Evolutionary conservation across 2,797 vertebrate genomes (phyloP).

Genomic region (Pachyuromys duprasi): DNA sequence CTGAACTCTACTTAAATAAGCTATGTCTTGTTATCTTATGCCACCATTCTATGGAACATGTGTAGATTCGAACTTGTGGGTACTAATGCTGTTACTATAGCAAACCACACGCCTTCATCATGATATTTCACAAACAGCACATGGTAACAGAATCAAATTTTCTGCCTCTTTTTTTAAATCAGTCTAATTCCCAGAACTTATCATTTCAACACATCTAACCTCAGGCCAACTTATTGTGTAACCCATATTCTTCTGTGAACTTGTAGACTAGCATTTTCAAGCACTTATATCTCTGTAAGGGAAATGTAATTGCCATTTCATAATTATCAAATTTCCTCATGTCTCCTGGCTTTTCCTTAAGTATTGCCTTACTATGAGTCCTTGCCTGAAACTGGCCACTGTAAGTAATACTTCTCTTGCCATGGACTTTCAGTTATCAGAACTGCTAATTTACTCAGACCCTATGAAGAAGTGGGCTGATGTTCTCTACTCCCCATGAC

Average conservation of each 20-base stretch:
- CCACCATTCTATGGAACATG: neutral
- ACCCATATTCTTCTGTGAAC: neutral
- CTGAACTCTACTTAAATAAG: neutral
- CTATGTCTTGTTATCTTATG: neutral
- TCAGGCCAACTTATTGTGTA: neutral
- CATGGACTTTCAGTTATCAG: neutral
- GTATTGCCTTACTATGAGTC: neutral
- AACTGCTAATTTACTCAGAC: conserved; percentile 9
- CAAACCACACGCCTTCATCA: neutral
- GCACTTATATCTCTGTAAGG: neutral
- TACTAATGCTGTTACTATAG: neutral
- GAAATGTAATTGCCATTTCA: conserved; percentile 1
- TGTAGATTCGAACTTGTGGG: neutral
- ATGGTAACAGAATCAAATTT: conserved; percentile 6
- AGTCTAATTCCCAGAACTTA: neutral
- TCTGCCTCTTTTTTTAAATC: conserved; percentile 5
- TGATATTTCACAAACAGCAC: neutral
- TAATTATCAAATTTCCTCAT: neutral
- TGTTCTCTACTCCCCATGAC: neutral
- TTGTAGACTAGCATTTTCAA: neutral
- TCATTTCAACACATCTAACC: neutral
- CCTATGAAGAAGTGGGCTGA: neutral
- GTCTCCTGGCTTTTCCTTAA: neutral
- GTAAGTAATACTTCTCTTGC: neutral
- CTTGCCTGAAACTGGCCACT: neutral